Percentiles rank a stretch among this genome's conserved stretches.
phyloP scores from a whole-genome alignment of 2,113 vertebrate species.

The Eptesicus fuscus region DNA sequence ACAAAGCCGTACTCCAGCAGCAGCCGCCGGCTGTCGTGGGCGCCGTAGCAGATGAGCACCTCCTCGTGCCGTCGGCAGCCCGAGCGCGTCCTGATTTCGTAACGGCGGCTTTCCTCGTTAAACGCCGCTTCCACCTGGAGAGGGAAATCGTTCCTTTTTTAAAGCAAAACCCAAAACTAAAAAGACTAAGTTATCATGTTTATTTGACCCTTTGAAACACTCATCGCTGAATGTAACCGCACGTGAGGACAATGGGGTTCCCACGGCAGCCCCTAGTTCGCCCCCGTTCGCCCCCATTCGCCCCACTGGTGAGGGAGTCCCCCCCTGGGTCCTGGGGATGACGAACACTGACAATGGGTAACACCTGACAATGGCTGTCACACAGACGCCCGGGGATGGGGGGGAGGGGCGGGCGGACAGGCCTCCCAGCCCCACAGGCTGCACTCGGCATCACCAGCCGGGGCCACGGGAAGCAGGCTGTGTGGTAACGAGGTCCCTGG shows the following conservation, averaged over 20 bases:
- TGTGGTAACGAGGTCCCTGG: no score
- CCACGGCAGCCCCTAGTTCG: background rate
- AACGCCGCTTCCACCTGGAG: conserved; percentile 90
- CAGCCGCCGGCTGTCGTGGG: conserved; percentile 92
- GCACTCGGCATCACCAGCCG: background rate
- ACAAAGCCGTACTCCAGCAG: conserved; percentile 95
- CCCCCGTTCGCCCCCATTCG: accelerated
- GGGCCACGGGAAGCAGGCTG: background rate
- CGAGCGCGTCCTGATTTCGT: conserved; percentile 86
- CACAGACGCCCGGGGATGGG: no score
- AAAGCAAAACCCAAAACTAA: background rate
- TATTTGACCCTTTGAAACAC: background rate
- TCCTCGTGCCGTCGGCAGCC: conserved; percentile 81
- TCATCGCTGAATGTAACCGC: background rate
- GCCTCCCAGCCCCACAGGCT: background rate
- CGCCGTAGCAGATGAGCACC: conserved; percentile 94
- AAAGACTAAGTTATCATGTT: background rate
- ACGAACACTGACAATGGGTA: accelerated
- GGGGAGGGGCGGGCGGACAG: no score
- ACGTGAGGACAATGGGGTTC: accelerated
- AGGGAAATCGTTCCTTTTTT: background rate
- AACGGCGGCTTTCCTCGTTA: conserved; percentile 84
- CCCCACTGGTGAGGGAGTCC: background rate
- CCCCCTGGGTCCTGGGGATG: background rate
- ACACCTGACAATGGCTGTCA: background rate